Evolutionary conservation across 2,797 vertebrate species (phyloP).

Genomic region (Perodicticus potto): DNA sequence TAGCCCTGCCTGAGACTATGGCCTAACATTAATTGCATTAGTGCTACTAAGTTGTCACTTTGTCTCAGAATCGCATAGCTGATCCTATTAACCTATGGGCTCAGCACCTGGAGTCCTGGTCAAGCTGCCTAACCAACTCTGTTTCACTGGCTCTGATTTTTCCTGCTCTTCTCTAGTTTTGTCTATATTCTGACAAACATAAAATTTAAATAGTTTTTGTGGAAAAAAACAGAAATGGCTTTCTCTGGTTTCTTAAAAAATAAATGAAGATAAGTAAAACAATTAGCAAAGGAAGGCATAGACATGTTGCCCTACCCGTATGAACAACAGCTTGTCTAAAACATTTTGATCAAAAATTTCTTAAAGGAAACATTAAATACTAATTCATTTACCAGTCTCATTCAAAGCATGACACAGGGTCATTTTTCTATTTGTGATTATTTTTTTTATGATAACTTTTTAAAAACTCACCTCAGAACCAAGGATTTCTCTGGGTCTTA

Average conservation of each 20-base stretch:
- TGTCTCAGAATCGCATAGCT: not conserved
- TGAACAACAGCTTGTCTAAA: not conserved
- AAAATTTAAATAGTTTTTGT: not conserved
- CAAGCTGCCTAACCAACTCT: not conserved
- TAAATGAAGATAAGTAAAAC: not conserved
- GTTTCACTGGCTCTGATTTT: not conserved
- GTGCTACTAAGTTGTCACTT: not conserved
- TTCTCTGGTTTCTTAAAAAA: slow-evolving; percentile 36
- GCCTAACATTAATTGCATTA: not conserved
- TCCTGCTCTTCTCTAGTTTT: not conserved
- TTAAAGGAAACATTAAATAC: not conserved
- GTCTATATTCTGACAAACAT: not conserved
- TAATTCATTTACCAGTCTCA: not conserved
- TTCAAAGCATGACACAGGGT: not conserved
- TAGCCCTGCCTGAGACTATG: not conserved
- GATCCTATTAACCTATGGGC: not conserved
- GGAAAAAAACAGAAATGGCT: not conserved
- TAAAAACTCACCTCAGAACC: not conserved
- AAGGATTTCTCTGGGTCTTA: not conserved
- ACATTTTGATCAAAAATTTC: not conserved
- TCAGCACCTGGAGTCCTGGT: not conserved
- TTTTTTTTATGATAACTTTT: not conserved
- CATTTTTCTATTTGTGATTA: not conserved
- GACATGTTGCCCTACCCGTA: not conserved
- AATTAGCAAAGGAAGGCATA: slow-evolving; percentile 8